Percentiles rank a stretch among this genome's conserved stretches.
Evolutionary conservation across 2,888 invertebrate species (phyloP).

Genomic region (Hypomecis atomaria): DNA sequence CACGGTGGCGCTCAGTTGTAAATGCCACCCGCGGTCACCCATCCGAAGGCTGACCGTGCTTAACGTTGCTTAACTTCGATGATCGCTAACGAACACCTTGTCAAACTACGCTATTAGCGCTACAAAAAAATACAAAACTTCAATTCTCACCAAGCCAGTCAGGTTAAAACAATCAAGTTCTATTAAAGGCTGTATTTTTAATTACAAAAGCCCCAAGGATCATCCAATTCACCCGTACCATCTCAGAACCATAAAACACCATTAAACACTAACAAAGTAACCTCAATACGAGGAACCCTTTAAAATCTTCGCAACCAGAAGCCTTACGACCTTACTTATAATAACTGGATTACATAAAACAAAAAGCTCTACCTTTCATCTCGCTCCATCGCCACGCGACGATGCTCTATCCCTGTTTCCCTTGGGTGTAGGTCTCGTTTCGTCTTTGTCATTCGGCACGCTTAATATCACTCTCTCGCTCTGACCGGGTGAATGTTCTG

Average conservation of each 20-base stretch:
- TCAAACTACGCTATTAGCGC: no score
- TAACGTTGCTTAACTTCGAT: no score
- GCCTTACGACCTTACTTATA: slow-evolving; percentile 39
- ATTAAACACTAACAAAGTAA: slow-evolving; percentile 22
- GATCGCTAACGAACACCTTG: no score
- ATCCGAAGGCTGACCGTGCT: no score
- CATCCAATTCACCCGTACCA: not conserved
- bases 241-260: not conserved
- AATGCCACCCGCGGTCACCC: no score
- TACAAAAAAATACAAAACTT: no score
- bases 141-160: no score
- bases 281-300: slow-evolving; percentile 25
- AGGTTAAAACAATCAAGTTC: no score
- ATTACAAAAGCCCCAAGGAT: not conserved
- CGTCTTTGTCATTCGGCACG: slow-evolving; percentile 42
- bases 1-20: no score
- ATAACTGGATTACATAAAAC: slow-evolving; percentile 41
- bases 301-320: slow-evolving; percentile 31
- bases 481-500: slow-evolving; percentile 43
- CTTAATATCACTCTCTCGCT: slow-evolving; percentile 41
- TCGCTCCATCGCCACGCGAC: slow-evolving; percentile 45
- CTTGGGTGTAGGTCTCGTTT: not conserved
- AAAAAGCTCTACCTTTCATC: slow-evolving; percentile 31
- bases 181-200: no score
- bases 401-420: slow-evolving; percentile 19